Evolutionary conservation across 2,888 invertebrate species (phyloP).

Genomic region (Brachyopa scutellaris): DNA sequence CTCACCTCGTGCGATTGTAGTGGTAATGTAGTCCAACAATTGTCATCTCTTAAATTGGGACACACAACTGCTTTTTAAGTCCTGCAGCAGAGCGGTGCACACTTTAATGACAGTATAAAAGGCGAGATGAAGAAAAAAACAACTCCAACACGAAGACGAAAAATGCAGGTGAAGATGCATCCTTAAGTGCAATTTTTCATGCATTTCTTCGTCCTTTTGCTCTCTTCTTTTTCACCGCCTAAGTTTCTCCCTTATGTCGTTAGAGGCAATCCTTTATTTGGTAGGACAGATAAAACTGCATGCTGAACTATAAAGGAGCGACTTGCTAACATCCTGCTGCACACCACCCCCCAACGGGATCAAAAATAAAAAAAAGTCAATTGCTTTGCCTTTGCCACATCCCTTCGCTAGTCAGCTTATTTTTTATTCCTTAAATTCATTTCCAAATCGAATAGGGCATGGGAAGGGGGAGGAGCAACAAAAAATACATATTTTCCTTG

Average conservation of each 20-base stretch:
- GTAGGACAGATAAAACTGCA: slow-evolving; percentile 20
- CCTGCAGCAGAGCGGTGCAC: slow-evolving; percentile 45
- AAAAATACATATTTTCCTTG: slow-evolving; percentile 1
- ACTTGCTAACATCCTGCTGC: slow-evolving; percentile 20
- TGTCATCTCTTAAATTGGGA: slow-evolving; percentile 53
- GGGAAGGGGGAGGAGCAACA: background rate
- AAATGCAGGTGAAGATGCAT: slow-evolving; percentile 64
- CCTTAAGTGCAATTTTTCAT: slow-evolving; percentile 51
- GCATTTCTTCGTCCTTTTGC: slow-evolving; percentile 12
- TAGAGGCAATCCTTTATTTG: slow-evolving; percentile 39
- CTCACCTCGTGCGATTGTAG: slow-evolving; percentile 27
- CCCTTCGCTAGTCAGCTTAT: background rate
- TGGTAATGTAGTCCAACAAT: slow-evolving; percentile 60
- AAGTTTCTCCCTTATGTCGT: slow-evolving; percentile 25
- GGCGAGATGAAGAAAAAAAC: background rate
- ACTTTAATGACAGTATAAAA: slow-evolving; percentile 18
- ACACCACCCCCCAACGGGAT: slow-evolving; percentile 42
- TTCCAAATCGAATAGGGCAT: background rate
- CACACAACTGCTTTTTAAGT: slow-evolving; percentile 61
- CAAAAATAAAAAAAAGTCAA: slow-evolving; percentile 37
- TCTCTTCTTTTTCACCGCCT: too few relatives aligned
- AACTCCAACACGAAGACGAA: slow-evolving; percentile 18
- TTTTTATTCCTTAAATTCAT: slow-evolving; percentile 28
- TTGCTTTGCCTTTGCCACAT: background rate
- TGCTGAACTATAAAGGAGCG: slow-evolving; percentile 4